Evolutionary conservation across 2,113 vertebrate genomes (phyloP).

Genomic region (Oplegnathus fasciatus): DNA sequence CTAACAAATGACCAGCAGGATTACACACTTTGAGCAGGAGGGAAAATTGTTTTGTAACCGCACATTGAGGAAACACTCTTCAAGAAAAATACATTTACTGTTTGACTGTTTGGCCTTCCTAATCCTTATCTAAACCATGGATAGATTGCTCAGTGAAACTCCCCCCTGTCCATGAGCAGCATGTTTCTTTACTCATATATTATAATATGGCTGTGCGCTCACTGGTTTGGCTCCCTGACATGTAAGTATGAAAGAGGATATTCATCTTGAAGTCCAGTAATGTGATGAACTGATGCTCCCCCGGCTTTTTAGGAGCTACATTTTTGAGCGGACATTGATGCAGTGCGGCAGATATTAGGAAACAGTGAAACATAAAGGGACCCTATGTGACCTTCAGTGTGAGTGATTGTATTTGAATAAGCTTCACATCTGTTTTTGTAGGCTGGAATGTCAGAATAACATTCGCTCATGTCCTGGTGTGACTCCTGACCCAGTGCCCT

Average conservation of each 20-base stretch:
- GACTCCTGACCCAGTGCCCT: slow-evolving; percentile 69
- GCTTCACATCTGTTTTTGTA: slow-evolving; percentile 69
- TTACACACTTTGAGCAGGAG: slow-evolving; percentile 74
- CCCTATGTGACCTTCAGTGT: slow-evolving; percentile 58
- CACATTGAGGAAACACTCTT: slow-evolving; percentile 57
- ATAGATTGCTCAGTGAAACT: slow-evolving; percentile 49
- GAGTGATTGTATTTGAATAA: slow-evolving; percentile 73
- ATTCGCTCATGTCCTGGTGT: slow-evolving; percentile 54
- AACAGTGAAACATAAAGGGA: slow-evolving; percentile 60
- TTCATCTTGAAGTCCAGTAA: slow-evolving; percentile 71
- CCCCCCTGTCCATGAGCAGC: slow-evolving; percentile 35
- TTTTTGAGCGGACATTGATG: slow-evolving; percentile 70
- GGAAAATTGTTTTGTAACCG: slow-evolving; percentile 70
- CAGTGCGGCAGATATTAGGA: slow-evolving; percentile 55
- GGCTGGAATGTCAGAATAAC: slow-evolving; percentile 57
- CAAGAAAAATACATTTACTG: slow-evolving; percentile 61
- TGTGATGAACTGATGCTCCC: slow-evolving; percentile 68
- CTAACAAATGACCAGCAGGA: slow-evolving; percentile 81
- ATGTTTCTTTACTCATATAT: slow-evolving; percentile 59
- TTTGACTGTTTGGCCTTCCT: slow-evolving; percentile 68
- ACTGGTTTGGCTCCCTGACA: slow-evolving; percentile 54
- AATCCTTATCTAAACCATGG: slow-evolving; percentile 71
- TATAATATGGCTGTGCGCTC: slow-evolving; percentile 43
- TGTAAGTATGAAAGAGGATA: slow-evolving; percentile 67
- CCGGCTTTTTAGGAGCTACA: slow-evolving; percentile 66